Evolutionary conservation across 1,140 invertebrate genomes (phyloP), one percentile per base, ranked within the genome.

Genomic region (Trachelipus rathkii): DNA sequence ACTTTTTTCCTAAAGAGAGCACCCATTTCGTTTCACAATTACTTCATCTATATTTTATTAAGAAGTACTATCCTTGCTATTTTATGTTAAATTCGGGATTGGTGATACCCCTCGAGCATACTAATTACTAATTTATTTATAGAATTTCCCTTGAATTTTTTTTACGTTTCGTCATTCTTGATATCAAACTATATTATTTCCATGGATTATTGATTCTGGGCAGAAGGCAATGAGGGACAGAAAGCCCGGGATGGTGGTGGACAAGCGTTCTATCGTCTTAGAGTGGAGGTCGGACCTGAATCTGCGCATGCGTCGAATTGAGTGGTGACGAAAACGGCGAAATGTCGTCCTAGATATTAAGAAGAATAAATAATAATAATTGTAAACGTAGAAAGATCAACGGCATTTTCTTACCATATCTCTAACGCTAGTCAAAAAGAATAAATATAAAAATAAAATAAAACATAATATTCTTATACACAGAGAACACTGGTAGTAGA

Each of bases 271-370:
- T 73, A 92, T 96, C 82, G 91, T 96, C 78, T 92, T 96, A 82
- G 93, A 95, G 83, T 87, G 85, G 85, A 92, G 92, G 83, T 93
- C 96, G 84, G 93, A 96, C 85, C 97, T 94, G 93, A 91, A 94
- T 83, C 88, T 92, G 83, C 90, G 95, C 84, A 93, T 97, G 89
- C 92, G 93, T 82, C 90, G 93, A 82, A 93, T n/a, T 95, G 73
- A 77, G 77, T 43, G n/a, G n/a, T n/a, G n/a, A 81, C 78, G 77
- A 79, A 80, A 44, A 76, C 81, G 46, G 70, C 78, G 19, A 81
- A 81, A 68, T 79, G 78, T 50, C 75, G 81, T 33, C 75, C 74
- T 24, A 67, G 78, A 50, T 78, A 81, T 76, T 81, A 74, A 81
- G 11, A 19, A 8, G 8, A 13, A 60, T 13, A 60, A 19, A 4